Percentiles rank a stretch among this genome's conserved stretches.
Evolutionary conservation across 2,797 vertebrate genomes (phyloP).

Genomic region (Sardinella longiceps): DNA sequence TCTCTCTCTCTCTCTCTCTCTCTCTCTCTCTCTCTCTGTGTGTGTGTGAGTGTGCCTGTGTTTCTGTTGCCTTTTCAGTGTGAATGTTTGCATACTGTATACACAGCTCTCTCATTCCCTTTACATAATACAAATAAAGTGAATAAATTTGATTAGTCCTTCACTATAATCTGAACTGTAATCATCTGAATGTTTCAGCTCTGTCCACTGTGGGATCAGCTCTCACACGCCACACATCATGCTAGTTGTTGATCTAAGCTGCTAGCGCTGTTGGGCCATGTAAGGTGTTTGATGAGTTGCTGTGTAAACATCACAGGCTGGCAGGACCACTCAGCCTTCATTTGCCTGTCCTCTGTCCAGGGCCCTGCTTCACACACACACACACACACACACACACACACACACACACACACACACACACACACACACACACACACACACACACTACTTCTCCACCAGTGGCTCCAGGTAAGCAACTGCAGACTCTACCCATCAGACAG

Average conservation of each 20-base stretch:
- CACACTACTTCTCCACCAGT: neutral
- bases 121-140: neutral
- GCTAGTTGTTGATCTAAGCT: slow-evolving; percentile 26
- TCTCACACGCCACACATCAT: slow-evolving; percentile 25
- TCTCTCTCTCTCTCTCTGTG: neutral
- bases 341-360: neutral
- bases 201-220: slow-evolving; percentile 3
- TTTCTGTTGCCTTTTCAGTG: too few species aligned
- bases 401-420: too few species aligned
- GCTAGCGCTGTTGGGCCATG: slow-evolving; percentile 29
- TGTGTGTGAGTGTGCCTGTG: neutral
- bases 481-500: neutral
- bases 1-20: neutral
- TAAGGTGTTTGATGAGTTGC: slow-evolving; percentile 32
- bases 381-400: too few species aligned
- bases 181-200: neutral
- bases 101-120: neutral
- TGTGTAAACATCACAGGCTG: slow-evolving; percentile 37
- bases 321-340: slow-evolving; percentile 23
- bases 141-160: neutral
- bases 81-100: too few species aligned
- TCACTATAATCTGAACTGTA: neutral
- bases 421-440: too few species aligned
- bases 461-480: neutral
- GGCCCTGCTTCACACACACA: neutral